Conservation (phyloP, 2,888 invertebrate species). For the Sceliomorpha sp. region DNA sequence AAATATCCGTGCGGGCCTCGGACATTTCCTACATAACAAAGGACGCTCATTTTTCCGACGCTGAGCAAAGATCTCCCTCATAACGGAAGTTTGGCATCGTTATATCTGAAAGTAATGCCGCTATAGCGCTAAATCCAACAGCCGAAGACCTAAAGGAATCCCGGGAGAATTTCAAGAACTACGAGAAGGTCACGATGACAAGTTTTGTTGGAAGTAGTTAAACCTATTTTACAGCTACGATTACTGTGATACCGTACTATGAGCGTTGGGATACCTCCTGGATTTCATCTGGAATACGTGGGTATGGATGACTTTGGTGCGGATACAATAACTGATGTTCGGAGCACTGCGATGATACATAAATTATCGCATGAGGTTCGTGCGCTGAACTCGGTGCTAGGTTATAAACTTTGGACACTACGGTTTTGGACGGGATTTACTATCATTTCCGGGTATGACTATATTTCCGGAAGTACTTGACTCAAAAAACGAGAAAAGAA, state of each 20-base stretch:
- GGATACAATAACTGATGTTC: slow-evolving; percentile 37
- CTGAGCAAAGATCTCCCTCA: slow-evolving; percentile 31
- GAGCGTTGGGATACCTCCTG: slow-evolving; percentile 31
- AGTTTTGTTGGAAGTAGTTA: slow-evolving; percentile 46
- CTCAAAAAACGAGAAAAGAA: too few species aligned
- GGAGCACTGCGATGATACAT: too few species aligned
- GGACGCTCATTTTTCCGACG: slow-evolving; percentile 30
- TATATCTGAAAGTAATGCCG: slow-evolving; percentile 36
- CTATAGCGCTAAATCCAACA: slow-evolving; percentile 19
- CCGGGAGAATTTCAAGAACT: slow-evolving; percentile 35
- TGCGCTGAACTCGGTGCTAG: too few species aligned
- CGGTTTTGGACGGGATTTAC: too few species aligned
- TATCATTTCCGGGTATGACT: too few species aligned
- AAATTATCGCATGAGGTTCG: too few species aligned
- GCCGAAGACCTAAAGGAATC: slow-evolving; percentile 36
- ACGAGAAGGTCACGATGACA: slow-evolving; percentile 45
- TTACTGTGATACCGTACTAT: slow-evolving; percentile 41
- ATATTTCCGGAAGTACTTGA: too few species aligned
- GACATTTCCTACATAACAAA: slow-evolving; percentile 12
- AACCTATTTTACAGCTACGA: slow-evolving; percentile 45
- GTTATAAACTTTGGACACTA: too few species aligned
- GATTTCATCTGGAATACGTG: slow-evolving; percentile 37
- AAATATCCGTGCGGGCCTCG: slow-evolving; percentile 14
- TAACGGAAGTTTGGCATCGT: slow-evolving; percentile 39
- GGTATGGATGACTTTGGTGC: slow-evolving; percentile 36